Percentiles rank a stretch among this genome's conserved stretches.
Conservation (phyloP, 2,797 vertebrate genomes). For the Pangasius mekongensis region DNA sequence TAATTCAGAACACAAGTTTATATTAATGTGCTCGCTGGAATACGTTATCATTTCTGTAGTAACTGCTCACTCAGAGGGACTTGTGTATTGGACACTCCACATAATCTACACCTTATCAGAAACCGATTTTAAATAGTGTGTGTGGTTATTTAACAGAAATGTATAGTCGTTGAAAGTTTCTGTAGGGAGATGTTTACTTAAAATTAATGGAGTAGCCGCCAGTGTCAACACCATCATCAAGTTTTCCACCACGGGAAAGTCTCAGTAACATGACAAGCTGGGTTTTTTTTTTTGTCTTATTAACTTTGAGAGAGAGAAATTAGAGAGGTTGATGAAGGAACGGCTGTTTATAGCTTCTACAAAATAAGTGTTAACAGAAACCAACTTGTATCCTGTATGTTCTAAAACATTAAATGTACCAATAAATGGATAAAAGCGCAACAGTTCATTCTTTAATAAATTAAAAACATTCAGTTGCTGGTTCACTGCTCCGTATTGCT, state of each 20-base stretch:
- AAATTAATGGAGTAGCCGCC: neutral
- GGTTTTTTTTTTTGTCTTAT: neutral
- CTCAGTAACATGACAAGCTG: neutral
- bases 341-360: neutral
- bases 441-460: neutral
- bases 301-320: neutral
- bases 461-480: neutral
- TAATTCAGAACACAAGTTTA: neutral
- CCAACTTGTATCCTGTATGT: neutral
- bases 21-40: neutral
- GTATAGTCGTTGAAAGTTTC: too few species aligned
- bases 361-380: neutral
- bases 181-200: neutral
- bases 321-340: neutral
- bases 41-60: neutral
- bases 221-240: neutral
- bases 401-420: neutral
- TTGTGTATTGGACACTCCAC: neutral
- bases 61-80: too few species aligned
- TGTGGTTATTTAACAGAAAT: neutral
- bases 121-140: neutral
- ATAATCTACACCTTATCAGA: neutral
- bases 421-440: neutral
- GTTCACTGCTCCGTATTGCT: neutral
- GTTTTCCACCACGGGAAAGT: neutral